Base-by-base conservation (phyloP, 2,888 invertebrate genomes). In the Machimus atricapillus region DNA sequence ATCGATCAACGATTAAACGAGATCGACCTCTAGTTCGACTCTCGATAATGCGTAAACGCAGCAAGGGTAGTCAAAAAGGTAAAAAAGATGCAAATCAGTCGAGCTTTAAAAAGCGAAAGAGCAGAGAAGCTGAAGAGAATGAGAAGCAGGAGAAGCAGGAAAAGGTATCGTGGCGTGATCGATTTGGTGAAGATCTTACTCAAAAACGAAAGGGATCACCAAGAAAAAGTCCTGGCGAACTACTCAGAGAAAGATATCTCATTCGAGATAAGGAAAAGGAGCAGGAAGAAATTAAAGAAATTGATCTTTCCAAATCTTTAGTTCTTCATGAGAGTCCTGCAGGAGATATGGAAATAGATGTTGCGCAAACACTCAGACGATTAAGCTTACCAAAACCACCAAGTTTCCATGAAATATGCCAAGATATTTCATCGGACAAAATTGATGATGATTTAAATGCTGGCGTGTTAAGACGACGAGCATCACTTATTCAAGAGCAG, bases 21-120 rank as follows among this genome's bases (percentile, higher is more conserved):
- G 96, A 96, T 88, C 93, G 97, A 52, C 94, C 96, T 0, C 95
- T 96, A 27, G 96, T 97, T 12, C 94, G 97, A 85, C 93, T 97
- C 66, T 95, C 95, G 89, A 96, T 96, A 0, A 93, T 95, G 90
- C 92, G 91, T 9, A 56, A 86, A 2, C 77, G 87, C 27, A 88
- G 87, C 58, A 79, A 82, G 56, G 73, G 40, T 7, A 79, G 56
- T 52, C 27, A 83, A 6, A 52, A 66, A 7, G 82, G 87, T 77
- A 89, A 14, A 87, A 88, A 58, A 89, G 19, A 34, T 34, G 73
- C 23, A 16, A 56, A 66, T 3, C 52, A 40, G 12, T 77, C 40
- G 73, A 79, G 46, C 37, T 7, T 88, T 87, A 52, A 90, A 90
- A 66, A 89, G 90, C 19, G 90, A 90, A 79, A 85, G 90, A 12